Base-by-base conservation (phyloP, 2,888 invertebrate genomes). In the Abrostola tripartita region DNA sequence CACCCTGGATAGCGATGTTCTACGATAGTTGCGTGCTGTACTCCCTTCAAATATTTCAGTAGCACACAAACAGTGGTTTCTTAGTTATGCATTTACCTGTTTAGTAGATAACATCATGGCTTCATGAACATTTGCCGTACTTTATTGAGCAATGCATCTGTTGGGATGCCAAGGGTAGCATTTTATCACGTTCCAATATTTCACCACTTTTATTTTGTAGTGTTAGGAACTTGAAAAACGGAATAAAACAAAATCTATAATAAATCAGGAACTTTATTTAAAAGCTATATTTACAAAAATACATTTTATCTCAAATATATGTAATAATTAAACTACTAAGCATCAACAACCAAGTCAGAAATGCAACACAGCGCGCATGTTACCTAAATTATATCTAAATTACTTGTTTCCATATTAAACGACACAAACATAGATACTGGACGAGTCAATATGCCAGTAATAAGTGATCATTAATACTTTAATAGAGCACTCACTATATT, bases 201-300 rank as follows among this genome's bases (percentile, higher is more conserved):
- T 24, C 24, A 4, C 1, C 4, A 2, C 24, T 24, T 24, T 24
- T 24, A 4, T 24, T 24, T 24, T 24, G 24, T 2, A 24, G 24
- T 1, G 1, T 24, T 24, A 24, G 24, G 24, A 24, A 24, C 24
- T 24, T 24, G 24, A 4, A 24, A 24, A 24, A 24, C 1, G 1
- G 24, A 78, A 68, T 65, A 72, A 74, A 74, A 79, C 61, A 35
- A 56, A 5, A 41, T 53, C 38, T 81, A 81, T 84, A 87, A 89
- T 90, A 91, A 92, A 91, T 90, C 92, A 94, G 94, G 94, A 94
- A 94, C 94, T 94, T 93, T 93, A 92, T 92, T 93, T 90, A 90
- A 74, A 79, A 86, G 81, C 87, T 89, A 92, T 93, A 93, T 93
- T 89, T 94, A 94, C 93, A 93, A 90, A 92, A 90, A 92, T 92